Evolutionary conservation across 2,797 vertebrate species (phyloP).

Genomic region (Tapera naevia): DNA sequence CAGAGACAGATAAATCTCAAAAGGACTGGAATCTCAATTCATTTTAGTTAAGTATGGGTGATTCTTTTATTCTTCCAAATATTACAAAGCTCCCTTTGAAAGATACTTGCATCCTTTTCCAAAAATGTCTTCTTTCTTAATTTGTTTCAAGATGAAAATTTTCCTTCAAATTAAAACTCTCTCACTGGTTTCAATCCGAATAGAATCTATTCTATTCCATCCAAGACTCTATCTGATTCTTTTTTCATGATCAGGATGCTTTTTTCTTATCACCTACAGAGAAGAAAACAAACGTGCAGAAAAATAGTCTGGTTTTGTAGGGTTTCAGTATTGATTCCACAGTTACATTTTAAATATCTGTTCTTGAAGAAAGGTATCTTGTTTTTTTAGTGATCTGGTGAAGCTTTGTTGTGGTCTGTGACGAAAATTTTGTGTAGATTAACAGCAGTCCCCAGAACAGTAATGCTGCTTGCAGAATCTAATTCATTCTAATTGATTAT

Average conservation of each 20-base stretch:
- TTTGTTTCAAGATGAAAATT: not conserved
- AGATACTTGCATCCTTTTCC: conserved; percentile 24
- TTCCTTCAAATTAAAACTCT: not conserved
- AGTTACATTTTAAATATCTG: not conserved
- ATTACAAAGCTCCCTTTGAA: conserved; percentile 51
- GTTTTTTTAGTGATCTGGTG: not conserved
- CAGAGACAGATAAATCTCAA: conserved; percentile 22
- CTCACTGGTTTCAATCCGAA: conserved; percentile 1
- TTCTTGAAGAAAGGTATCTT: not conserved
- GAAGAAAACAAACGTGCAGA: not conserved
- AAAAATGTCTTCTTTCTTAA: conserved; percentile 18
- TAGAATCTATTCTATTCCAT: not conserved
- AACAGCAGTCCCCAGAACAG: not conserved
- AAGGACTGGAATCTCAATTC: conserved; percentile 38
- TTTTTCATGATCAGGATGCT: not conserved
- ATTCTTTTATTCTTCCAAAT: conserved; percentile 54
- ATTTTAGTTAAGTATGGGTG: conserved; percentile 50
- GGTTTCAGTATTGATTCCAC: not conserved
- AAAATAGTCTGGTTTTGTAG: not conserved
- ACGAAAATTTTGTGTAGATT: not conserved
- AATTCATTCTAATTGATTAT: not conserved
- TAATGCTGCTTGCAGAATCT: not conserved
- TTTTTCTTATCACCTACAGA: not conserved
- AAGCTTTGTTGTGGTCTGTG: not conserved
- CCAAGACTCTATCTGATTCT: not conserved